These are phyloP conservation scores for Anoplopoma fimbria DNA, from an alignment of 2,113 vertebrate genomes.

Conservation along the genomic window DNA sequence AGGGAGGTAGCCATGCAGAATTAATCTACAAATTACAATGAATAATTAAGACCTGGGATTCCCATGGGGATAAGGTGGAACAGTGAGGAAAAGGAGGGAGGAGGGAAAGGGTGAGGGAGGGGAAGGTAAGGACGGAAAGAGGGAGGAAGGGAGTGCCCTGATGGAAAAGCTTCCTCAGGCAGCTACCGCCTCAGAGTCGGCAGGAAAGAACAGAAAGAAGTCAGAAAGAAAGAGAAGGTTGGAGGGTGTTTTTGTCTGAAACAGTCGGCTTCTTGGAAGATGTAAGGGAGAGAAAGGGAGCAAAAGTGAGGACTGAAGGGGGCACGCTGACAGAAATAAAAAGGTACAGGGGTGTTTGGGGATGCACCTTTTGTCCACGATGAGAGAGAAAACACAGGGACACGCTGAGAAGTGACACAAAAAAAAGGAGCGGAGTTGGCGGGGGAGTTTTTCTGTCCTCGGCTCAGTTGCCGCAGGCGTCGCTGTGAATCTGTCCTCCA, in stretches of 20 bases:
- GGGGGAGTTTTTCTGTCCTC: slow-evolving; percentile 6
- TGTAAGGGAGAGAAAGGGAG: neutral
- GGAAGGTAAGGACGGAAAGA: slow-evolving; percentile 1
- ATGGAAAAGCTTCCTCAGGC: slow-evolving; percentile 37
- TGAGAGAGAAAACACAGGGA: neutral
- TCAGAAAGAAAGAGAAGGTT: slow-evolving; percentile 16
- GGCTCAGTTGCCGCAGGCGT: slow-evolving; percentile 26
- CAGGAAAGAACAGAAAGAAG: slow-evolving; percentile 18
- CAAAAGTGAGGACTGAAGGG: neutral
- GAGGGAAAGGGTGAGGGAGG: neutral
- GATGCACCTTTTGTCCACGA: neutral
- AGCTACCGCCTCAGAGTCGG: slow-evolving; percentile 33
- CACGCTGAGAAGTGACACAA: neutral
- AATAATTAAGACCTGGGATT: slow-evolving; percentile 82
- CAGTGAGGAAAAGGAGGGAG: slow-evolving; percentile 30
- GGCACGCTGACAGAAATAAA: neutral
- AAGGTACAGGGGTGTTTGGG: neutral
- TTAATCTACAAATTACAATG: slow-evolving; percentile 78
- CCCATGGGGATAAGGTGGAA: slow-evolving; percentile 59
- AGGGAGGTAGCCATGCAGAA: slow-evolving; percentile 68
- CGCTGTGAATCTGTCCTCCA: slow-evolving; percentile 24
- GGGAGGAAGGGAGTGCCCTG: slow-evolving; percentile 15
- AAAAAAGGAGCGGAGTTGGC: slow-evolving; percentile 12
- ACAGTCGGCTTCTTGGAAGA: neutral
- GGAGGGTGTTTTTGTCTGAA: slow-evolving; percentile 35